Evolutionary conservation across 1,140 invertebrate genomes (phyloP).

Genomic region (Euborellia annulipes): DNA sequence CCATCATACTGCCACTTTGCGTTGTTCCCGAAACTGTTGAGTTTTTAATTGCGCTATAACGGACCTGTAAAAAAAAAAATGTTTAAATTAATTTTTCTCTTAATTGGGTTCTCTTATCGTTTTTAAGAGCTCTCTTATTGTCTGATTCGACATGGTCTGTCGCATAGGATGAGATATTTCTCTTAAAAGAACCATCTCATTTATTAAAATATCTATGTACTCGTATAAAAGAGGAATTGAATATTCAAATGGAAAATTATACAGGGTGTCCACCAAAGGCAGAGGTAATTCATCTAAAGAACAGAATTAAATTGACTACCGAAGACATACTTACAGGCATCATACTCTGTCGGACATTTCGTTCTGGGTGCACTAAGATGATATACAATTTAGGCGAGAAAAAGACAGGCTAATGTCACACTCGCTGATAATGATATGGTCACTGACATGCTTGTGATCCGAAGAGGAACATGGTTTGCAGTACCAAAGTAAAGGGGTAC

Average conservation of each 20-base stretch:
- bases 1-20: slow-evolving; percentile 11
- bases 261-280: too few species aligned
- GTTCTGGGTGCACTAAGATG: slow-evolving; percentile 78
- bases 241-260: too few species aligned
- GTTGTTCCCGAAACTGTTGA: slow-evolving; percentile 7
- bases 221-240: too few species aligned
- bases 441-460: slow-evolving; percentile 81
- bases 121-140: too few species aligned
- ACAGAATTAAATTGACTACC: too few species aligned
- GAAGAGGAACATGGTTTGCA: slow-evolving; percentile 64
- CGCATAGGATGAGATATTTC: too few species aligned
- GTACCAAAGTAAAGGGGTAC: slow-evolving; percentile 83
- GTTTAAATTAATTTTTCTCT: too few species aligned
- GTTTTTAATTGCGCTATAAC: slow-evolving; percentile 8
- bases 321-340: slow-evolving; percentile 45
- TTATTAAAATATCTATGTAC: too few species aligned
- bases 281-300: too few species aligned
- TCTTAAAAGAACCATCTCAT: too few species aligned
- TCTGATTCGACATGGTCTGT: too few species aligned
- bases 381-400: slow-evolving; percentile 92
- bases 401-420: slow-evolving; percentile 76
- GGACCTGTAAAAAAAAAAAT: slow-evolving; percentile 3
- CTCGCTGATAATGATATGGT: slow-evolving; percentile 81
- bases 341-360: slow-evolving; percentile 82
- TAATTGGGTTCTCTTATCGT: too few species aligned